Evolutionary conservation across 2,888 invertebrate species (phyloP), one percentile per base, ranked within the genome.

Genomic region (Andrena fulva): DNA sequence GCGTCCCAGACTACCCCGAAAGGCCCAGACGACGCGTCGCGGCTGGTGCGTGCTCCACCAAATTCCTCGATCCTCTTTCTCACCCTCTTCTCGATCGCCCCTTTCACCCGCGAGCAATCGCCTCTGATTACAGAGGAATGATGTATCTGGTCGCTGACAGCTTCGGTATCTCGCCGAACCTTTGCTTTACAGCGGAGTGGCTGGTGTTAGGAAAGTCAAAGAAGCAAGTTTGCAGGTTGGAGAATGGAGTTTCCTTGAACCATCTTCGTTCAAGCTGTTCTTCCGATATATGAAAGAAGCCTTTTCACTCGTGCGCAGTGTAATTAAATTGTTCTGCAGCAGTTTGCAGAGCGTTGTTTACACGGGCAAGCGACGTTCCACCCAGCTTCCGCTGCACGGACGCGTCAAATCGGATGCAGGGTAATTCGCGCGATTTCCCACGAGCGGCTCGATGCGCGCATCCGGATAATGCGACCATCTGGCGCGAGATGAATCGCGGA

Each of bases 21-120:
- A 77, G 87, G 78, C 83, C 89, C 89, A 89, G 86, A 87, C 89
- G 89, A 86, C 83, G 81, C 86, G 85, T 69, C 79, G 73, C 77
- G 35, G 73, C 72, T 77, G 78, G 70, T 80, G 77, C 85, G 80
- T 82, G 50, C 67, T 69, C 54, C 33, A 64, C 52, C 71, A 20
- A 63, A 29, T 31, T 56, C 24, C 48, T 27, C 42, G 35, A 54
- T 54, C 50, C 7, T 35, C 31, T 12, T 31, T 31, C 24, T 12
- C n/a, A 48, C n/a, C 20, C 31, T 33, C 20, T 16, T 50, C 52
- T 54, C 31, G 56, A 56, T 56, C 24, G 24, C 10, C 24, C 56
- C 24, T 24, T 24, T 27, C 24, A 56, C 20, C 24, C 24, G 10
- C 24, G 12, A 20, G 24, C 10, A 56, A 10, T 20, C 56, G 24